Evolutionary conservation across 2,797 vertebrate species (phyloP).

Genomic region (Momotus momota): DNA sequence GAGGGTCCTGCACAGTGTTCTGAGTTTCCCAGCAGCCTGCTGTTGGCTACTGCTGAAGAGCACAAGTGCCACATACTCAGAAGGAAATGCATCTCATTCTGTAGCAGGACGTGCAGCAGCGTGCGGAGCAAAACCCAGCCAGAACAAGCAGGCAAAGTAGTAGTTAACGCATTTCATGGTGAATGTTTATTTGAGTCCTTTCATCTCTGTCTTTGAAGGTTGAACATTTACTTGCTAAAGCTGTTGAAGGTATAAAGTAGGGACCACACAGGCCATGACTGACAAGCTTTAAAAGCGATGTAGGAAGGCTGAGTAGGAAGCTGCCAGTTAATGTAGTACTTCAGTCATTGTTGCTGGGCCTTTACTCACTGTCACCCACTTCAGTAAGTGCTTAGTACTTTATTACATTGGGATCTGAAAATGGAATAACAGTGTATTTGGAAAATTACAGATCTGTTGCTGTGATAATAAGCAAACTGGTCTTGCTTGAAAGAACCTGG

Average conservation of each 20-base stretch:
- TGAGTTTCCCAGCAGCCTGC: not conserved
- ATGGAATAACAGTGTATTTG: not conserved
- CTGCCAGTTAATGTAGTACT: not conserved
- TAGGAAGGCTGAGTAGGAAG: not conserved
- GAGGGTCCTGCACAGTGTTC: not conserved
- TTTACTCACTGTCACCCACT: constrained; percentile 20
- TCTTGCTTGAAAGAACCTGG: not conserved
- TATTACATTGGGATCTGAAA: not conserved
- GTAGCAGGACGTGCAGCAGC: not conserved
- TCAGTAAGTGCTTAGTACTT: not conserved
- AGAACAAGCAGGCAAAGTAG: not conserved
- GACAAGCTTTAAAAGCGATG: not conserved
- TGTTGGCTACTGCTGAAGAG: not conserved
- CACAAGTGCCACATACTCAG: not conserved
- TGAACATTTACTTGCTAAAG: not conserved
- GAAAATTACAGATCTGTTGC: constrained; percentile 4
- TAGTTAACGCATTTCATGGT: not conserved
- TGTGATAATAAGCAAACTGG: constrained; percentile 36
- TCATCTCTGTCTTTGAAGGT: constrained; percentile 53
- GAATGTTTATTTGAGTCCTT: constrained; percentile 15
- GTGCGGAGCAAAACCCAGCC: not conserved
- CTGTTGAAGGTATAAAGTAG: not conserved
- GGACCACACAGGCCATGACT: not conserved
- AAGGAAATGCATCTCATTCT: not conserved
- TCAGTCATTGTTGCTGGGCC: not conserved